Evolutionary conservation across 2,113 vertebrate genomes (phyloP).

Genomic region (Poicephalus meyeri): DNA sequence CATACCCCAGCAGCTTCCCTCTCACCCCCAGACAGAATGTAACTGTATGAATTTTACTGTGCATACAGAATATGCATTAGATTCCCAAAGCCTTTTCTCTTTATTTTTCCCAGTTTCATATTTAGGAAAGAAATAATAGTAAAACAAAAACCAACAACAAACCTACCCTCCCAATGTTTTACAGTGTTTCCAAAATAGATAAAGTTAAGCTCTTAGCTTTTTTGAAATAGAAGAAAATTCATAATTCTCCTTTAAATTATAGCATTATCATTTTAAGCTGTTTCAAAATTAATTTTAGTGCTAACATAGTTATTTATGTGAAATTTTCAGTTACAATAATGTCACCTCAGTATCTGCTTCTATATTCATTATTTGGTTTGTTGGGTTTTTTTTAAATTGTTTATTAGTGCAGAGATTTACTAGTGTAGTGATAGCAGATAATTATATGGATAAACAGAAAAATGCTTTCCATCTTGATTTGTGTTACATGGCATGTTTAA

Average conservation of each 20-base stretch:
- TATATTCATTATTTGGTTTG: not conserved
- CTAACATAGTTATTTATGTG: not conserved
- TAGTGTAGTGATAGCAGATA: not conserved
- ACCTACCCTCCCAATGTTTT: accelerated
- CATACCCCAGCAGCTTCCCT: not conserved
- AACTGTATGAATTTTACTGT: not conserved
- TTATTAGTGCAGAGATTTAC: not conserved
- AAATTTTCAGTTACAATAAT: not conserved
- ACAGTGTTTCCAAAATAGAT: not conserved
- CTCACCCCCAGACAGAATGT: accelerated
- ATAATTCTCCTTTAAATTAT: not conserved
- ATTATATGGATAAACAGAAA: not conserved
- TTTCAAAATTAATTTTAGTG: not conserved
- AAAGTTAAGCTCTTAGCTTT: not conserved
- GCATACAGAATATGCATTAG: not conserved
- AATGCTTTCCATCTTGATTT: not conserved
- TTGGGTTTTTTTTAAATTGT: not conserved
- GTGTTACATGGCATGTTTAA: not conserved
- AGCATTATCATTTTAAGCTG: not conserved
- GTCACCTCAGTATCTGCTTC: not conserved
- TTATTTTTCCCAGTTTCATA: not conserved
- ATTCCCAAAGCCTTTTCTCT: not conserved
- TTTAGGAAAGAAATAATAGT: not conserved
- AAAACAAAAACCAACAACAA: not conserved
- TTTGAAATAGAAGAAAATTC: not conserved